These are phyloP conservation scores for Calephelis virginiensis DNA, from an alignment of 1,140 invertebrate species.

Conservation along the genomic window DNA sequence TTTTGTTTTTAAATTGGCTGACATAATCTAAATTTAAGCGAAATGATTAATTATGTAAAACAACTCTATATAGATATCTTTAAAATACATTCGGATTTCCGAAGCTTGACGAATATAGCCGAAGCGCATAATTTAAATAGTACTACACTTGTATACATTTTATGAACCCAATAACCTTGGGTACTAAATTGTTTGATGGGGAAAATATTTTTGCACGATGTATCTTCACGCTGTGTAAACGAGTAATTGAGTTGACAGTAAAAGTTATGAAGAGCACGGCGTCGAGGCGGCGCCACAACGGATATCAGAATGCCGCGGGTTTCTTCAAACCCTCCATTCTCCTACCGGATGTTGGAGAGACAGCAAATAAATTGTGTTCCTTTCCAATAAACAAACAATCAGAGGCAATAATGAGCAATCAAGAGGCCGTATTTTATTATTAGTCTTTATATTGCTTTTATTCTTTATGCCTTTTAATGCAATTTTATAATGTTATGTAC, in stretches of 20 bases:
- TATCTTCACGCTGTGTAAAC: conserved; percentile 16
- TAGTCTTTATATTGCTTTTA: neutral
- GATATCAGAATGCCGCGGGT: conserved; percentile 52
- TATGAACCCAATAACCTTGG: conserved; percentile 1
- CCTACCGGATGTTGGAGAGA: conserved; percentile 36
- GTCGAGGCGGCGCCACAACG: conserved; percentile 55
- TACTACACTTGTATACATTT: too few relatives aligned
- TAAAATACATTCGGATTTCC: too few relatives aligned
- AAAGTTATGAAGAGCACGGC: conserved; percentile 66
- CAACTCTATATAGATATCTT: too few relatives aligned
- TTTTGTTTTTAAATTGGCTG: too few relatives aligned
- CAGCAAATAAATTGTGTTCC: conserved; percentile 27
- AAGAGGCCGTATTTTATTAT: neutral
- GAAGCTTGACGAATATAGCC: too few relatives aligned
- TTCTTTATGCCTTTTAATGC: neutral
- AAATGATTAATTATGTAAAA: too few relatives aligned
- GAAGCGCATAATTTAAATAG: too few relatives aligned
- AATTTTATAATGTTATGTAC: neutral
- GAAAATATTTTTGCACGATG: conserved; percentile 16
- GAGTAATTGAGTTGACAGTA: conserved; percentile 42
- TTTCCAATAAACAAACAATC: conserved; percentile 17
- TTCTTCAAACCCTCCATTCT: conserved; percentile 34
- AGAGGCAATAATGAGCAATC: conserved; percentile 1
- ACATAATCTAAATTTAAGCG: too few relatives aligned
- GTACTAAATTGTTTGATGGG: conserved; percentile 11